phyloP scores from a whole-genome alignment of 2,888 invertebrate genomes.

The Parelbella ahira region DNA sequence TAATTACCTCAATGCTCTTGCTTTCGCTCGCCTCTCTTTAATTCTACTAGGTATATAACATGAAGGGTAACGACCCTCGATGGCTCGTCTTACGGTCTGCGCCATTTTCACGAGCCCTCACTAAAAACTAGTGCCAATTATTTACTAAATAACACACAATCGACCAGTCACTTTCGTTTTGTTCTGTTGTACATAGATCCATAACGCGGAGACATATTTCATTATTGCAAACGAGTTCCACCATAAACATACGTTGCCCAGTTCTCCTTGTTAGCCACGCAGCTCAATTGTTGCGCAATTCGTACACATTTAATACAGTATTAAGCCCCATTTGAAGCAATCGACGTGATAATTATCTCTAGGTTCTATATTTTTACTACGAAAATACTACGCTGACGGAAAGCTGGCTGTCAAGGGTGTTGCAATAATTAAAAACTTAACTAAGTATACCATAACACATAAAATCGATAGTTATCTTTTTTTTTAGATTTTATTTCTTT shows the following conservation, averaged over 20 bases:
- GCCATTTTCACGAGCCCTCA: slow-evolving; percentile 79
- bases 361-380: slow-evolving; percentile 23
- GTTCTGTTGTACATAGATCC: slow-evolving; percentile 73
- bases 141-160: slow-evolving; percentile 52
- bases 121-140: slow-evolving; percentile 43
- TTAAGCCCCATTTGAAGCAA: slow-evolving; percentile 19
- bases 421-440: not conserved
- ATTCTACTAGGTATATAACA: slow-evolving; percentile 86
- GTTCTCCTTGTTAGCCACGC: slow-evolving; percentile 11
- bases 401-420: slow-evolving; percentile 33
- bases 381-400: slow-evolving; percentile 39
- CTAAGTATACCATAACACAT: not conserved
- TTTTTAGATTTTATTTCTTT: no score
- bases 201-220: slow-evolving; percentile 67
- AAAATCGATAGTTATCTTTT: no score
- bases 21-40: slow-evolving; percentile 86
- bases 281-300: slow-evolving; percentile 21
- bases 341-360: slow-evolving; percentile 12
- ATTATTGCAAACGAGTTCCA: slow-evolving; percentile 37
- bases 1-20: slow-evolving; percentile 78
- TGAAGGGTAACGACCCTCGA: slow-evolving; percentile 88
- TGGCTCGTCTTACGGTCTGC: slow-evolving; percentile 84
- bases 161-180: slow-evolving; percentile 76
- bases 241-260: slow-evolving; percentile 25
- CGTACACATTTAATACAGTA: slow-evolving; percentile 21